Base-by-base conservation (phyloP, 2,888 invertebrate genomes). In the Zaprionus bogoriensis region DNA sequence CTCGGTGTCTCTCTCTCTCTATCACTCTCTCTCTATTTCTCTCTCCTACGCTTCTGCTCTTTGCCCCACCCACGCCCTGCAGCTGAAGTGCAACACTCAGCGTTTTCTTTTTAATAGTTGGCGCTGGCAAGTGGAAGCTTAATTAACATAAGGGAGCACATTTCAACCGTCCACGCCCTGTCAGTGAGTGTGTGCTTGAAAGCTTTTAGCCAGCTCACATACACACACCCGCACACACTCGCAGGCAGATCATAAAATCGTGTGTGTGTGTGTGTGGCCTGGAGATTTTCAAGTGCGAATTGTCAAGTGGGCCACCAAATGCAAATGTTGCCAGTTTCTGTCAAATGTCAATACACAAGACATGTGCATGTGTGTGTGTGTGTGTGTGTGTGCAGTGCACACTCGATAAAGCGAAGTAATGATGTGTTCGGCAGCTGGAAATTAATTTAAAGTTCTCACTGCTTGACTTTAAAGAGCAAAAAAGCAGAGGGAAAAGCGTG, bases 61-160 rank as follows among this genome's bases (percentile, higher is more conserved):
- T 6, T 9, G 32, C n/a, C n/a, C 2, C 17, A n/a, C 19, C 2
- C 9, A 17, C 3, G 1, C 19, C 4, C 14, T 9, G 12, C 17
- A 10, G 55, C 57, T 59, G 57, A 68, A 77, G 64, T 65, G 69
- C 65, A 55, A 67, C 64, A 74, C 85, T 85, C 73, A 75, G 73
- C 75, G 66, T 63, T 84, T 75, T 77, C 60, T 73, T 84, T 69
- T 78, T 68, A 85, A 78, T 85, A 85, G 82, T 81, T 80, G 57
- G 52, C 41, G 55, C 51, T 74, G 64, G 76, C 64, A 79, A 80
- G 85, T 84, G 76, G 72, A 66, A 65, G 85, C 80, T 85, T 80
- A 80, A 80, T 80, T 80, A 80, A 81, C 80, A 80, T 85, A 80
- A 80, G 70, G 79, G 72, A 77, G 66, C 68, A 36, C 64, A 68